phyloP scores from a whole-genome alignment of 92 coral and sea anemone species.

The Umimayanthus chanpuru region DNA sequence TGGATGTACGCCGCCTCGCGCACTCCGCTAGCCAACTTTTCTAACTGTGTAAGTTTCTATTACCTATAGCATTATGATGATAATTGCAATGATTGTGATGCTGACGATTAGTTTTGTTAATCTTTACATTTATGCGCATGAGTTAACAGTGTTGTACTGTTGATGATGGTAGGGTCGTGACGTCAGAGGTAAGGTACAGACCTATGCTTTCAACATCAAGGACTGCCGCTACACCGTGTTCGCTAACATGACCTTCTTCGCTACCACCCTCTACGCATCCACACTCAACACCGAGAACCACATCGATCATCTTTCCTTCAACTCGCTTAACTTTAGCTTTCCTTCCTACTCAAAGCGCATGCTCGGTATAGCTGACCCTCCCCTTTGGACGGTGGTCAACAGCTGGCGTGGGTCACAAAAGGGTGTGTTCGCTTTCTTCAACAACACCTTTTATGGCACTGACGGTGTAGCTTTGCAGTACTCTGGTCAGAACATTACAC shows the following conservation, averaged over 20 bases:
- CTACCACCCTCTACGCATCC: conserved; percentile 63
- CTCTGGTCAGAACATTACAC: conserved; percentile 57
- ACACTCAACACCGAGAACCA: conserved; percentile 31
- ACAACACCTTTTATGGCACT: conserved; percentile 70
- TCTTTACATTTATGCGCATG: background rate
- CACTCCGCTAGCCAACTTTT: no score
- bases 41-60: no score
- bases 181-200: conserved; percentile 55
- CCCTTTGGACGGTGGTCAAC: conserved; percentile 62
- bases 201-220: conserved; percentile 67
- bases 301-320: conserved; percentile 60
- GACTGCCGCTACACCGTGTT: conserved; percentile 60
- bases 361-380: conserved; percentile 66
- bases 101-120: no score
- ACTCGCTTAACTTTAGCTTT: conserved; percentile 64
- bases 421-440: conserved; percentile 48
- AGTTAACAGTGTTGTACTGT: background rate
- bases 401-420: conserved; percentile 44
- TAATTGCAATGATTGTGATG: no score
- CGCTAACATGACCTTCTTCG: conserved; percentile 68
- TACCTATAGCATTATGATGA: no score
- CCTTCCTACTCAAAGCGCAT: conserved; percentile 79
- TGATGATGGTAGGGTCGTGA: conserved; percentile 16
- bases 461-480: conserved; percentile 80
- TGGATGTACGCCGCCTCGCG: no score